Evolutionary conservation across 37 sponge, comb jelly and placozoan species (phyloP).

Genomic region (Ianthella basta): DNA sequence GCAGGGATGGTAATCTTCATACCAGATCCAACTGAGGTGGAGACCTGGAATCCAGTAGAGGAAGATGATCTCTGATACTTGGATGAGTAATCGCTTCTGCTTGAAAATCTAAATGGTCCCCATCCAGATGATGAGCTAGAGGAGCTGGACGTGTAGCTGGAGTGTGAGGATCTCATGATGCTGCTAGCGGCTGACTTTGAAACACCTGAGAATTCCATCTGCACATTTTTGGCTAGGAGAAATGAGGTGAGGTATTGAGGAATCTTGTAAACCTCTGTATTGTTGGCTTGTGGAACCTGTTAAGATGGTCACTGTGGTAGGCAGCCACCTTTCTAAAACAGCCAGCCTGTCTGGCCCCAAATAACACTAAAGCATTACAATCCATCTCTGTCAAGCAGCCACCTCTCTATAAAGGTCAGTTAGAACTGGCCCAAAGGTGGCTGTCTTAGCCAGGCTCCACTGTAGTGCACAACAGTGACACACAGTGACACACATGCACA

Average conservation of each 20-base stretch:
- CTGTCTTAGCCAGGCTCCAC: too few relatives aligned
- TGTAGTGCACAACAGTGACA: too few relatives aligned
- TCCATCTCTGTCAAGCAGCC: too few relatives aligned
- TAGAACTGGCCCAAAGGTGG: too few relatives aligned
- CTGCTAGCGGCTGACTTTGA: background rate
- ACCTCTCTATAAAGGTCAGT: too few relatives aligned
- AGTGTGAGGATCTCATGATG: background rate
- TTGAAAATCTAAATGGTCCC: background rate
- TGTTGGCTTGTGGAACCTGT: too few relatives aligned
- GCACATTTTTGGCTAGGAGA: background rate
- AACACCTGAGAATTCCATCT: conserved; percentile 13
- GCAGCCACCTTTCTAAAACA: too few relatives aligned
- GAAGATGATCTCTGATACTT: too few relatives aligned
- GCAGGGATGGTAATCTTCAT: conserved; percentile 16
- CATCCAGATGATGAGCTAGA: conserved; percentile 25
- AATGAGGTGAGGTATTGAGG: conserved; percentile 24
- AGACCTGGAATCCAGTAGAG: background rate
- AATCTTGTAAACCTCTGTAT: background rate
- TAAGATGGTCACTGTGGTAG: too few relatives aligned
- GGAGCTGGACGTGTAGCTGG: background rate
- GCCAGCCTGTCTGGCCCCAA: too few relatives aligned
- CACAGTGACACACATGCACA: too few relatives aligned
- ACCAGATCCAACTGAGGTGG: background rate
- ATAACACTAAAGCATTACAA: too few relatives aligned
- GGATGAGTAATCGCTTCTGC: background rate